Percentiles rank a stretch among this genome's conserved stretches.
Conservation (phyloP, 2,888 invertebrate genomes). For the Polyploca ridens region DNA sequence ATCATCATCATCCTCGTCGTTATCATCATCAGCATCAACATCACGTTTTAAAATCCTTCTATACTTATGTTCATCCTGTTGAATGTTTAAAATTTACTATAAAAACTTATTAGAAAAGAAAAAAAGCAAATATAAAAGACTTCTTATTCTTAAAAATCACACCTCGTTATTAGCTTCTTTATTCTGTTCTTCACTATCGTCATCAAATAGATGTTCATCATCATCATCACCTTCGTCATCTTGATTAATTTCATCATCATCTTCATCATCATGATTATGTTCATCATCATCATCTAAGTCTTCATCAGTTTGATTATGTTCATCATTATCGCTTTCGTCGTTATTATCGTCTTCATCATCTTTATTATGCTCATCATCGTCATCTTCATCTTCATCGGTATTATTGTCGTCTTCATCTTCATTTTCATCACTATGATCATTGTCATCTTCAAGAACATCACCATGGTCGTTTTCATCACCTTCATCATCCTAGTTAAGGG, state of each 20-base stretch:
- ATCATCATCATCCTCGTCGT: conserved; percentile 27
- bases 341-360: conserved; percentile 23
- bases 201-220: background rate
- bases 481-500: conserved; percentile 42
- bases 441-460: conserved; percentile 32
- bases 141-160: background rate
- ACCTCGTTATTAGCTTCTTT: background rate
- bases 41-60: conserved; percentile 11
- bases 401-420: conserved; percentile 47
- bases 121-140: background rate
- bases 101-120: background rate
- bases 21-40: conserved; percentile 29
- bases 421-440: conserved; percentile 44
- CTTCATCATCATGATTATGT: background rate
- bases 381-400: conserved; percentile 40
- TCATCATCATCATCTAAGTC: background rate
- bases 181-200: background rate
- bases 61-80: conserved; percentile 16
- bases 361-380: conserved; percentile 25
- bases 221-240: background rate
- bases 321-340: conserved; percentile 15
- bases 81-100: conserved; percentile 3
- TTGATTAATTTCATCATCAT: background rate
- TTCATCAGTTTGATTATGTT: conserved; percentile 18
- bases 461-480: conserved; percentile 41